Base-by-base conservation (phyloP, 2,113 vertebrate genomes). In the Addax nasomaculatus region DNA sequence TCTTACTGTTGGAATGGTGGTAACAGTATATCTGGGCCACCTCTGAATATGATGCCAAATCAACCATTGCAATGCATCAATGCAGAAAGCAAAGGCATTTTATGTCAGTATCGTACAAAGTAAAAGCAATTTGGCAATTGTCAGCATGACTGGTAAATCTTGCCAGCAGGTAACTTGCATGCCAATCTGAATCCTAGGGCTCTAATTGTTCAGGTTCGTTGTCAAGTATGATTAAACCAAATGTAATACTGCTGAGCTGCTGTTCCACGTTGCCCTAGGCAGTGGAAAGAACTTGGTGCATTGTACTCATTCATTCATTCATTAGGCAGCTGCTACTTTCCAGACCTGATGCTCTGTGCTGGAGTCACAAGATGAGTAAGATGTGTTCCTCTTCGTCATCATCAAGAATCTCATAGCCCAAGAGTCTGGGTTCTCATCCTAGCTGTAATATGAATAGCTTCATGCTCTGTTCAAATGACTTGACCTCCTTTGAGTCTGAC, bases 1-100 rank as follows among this genome's bases (percentile, higher is more conserved):
- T 86, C 70, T 94, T 95, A 93, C 62, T 81, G 23, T 49, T 78
- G 81, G 47, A 86, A 90, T 33, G 23, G 55, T 89, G 58, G 93
- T 92, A 97, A 96, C 55, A 47, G 6, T 94, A 49, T 96, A 96
- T 93, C 95, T 89, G 62, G 97, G 90, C 30, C 92, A 97, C 33
- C 12, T 93, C 60, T 89, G 45, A 76, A 47, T 33, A 60, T 49
- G 67, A 89, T 89, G 45, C 19, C 55, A 21, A 19, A 36, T 23
- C 27, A 90, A 27, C 81, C 60, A 70, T 47, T 19, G 23, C 3
- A 29, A 62, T n/a, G 43, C 47, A 84, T 70, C 47, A 30, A 6
- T 85, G 85, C 43, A 80, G 62, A 57, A 93, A 88, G 81, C 7
- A 90, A 95, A 76, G 36, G 21, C 19, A 70, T 30, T 85, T 85